Percentiles rank a stretch among this genome's conserved stretches.
phyloP scores from a whole-genome alignment of 1,140 invertebrate species.

The Rhopalosiphum maidis region DNA sequence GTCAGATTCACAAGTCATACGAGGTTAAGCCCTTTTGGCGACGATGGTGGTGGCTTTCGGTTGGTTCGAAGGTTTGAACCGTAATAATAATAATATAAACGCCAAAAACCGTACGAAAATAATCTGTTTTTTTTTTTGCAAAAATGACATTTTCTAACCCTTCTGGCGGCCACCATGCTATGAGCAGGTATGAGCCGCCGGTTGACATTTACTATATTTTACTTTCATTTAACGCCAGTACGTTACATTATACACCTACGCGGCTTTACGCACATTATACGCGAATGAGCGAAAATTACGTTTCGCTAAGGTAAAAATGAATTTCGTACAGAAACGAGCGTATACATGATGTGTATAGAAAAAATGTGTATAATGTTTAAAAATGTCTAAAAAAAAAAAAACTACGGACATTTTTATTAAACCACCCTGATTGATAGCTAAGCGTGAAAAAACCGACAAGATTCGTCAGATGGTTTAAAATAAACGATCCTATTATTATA shows the following conservation, averaged over 20 bases:
- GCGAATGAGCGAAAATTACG: not conserved
- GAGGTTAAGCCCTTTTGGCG: not conserved
- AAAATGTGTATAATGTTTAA: not conserved
- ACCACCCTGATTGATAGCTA: not conserved
- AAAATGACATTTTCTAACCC: conserved; percentile 52
- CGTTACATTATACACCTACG: not conserved
- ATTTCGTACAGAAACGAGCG: not conserved
- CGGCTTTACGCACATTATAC: not conserved
- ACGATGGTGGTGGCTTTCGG: not conserved
- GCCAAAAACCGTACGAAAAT: not conserved
- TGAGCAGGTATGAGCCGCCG: not conserved
- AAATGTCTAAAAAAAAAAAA: not conserved
- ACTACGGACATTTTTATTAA: conserved; percentile 29
- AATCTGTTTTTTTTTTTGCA: conserved; percentile 9
- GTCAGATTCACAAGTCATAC: not conserved
- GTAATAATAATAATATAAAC: not conserved
- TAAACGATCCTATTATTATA: conserved; percentile 12
- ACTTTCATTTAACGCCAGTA: not conserved
- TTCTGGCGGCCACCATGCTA: not conserved
- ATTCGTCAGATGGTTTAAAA: not conserved
- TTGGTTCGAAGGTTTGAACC: not conserved
- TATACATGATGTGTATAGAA: not conserved
- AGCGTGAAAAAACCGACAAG: not conserved
- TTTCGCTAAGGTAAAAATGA: not conserved
- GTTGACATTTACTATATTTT: conserved; percentile 52